Evolutionary conservation across 2,113 vertebrate species (phyloP).

Genomic region (Chaetops frenatus): DNA sequence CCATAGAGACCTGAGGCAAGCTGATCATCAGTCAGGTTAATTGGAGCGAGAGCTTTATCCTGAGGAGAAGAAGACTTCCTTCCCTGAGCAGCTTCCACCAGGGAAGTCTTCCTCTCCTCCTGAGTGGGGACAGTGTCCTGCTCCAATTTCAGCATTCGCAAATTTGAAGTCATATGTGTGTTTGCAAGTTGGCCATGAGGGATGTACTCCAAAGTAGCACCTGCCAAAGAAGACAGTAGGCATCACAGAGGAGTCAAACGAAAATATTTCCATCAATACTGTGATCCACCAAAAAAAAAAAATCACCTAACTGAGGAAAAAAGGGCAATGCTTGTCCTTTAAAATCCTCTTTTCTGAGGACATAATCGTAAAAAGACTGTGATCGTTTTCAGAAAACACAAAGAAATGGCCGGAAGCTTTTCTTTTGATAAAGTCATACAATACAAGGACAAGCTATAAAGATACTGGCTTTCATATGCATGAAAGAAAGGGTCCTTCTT

Average conservation of each 20-base stretch:
- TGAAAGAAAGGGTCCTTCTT: background rate
- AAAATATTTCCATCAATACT: background rate
- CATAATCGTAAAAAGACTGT: background rate
- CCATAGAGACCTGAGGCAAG: slow-evolving; percentile 83
- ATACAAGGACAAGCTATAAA: background rate
- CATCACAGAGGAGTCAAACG: background rate
- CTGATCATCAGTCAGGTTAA: slow-evolving; percentile 82
- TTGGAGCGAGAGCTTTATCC: slow-evolving; percentile 65
- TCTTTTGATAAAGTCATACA: background rate
- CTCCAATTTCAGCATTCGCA: background rate
- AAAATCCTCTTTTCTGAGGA: background rate
- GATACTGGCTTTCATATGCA: background rate
- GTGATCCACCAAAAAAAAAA: background rate
- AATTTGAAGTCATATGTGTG: slow-evolving; percentile 10
- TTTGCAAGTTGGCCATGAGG: slow-evolving; percentile 41
- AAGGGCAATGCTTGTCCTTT: background rate
- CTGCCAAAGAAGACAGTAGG: slow-evolving; percentile 40
- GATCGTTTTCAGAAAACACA: rapidly evolving
- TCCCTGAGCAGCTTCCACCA: slow-evolving; percentile 14
- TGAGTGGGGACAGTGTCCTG: slow-evolving; percentile 38
- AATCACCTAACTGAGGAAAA: too few species aligned
- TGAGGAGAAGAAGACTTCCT: slow-evolving; percentile 49
- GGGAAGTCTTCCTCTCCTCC: slow-evolving; percentile 49
- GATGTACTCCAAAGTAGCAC: slow-evolving; percentile 35
- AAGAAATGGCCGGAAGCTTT: background rate